These are phyloP conservation scores for Diplolepis rosae DNA, from an alignment of 2,888 invertebrate species.

Conservation along the genomic window DNA sequence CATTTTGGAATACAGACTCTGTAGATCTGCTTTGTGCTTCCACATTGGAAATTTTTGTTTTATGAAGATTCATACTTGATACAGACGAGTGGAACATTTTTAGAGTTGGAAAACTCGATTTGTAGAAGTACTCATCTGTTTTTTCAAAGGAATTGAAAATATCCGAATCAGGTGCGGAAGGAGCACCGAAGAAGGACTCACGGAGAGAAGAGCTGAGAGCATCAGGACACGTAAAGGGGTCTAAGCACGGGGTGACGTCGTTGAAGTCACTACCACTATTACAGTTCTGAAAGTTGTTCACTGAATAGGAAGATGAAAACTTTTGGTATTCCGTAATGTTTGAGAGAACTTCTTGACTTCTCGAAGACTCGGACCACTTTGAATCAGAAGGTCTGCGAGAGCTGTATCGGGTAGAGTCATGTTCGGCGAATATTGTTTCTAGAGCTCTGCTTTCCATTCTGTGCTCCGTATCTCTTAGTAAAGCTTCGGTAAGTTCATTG, in stretches of 20 bases:
- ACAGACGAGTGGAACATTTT: constrained; percentile 53
- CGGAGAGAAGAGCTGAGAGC: constrained; percentile 65
- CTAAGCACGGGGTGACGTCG: constrained; percentile 63
- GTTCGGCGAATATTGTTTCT: constrained; percentile 63
- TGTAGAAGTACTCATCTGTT: constrained; percentile 52
- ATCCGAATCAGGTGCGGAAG: constrained; percentile 67
- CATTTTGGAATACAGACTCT: constrained; percentile 60
- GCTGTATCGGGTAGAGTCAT: constrained; percentile 64
- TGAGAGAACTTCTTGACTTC: constrained; percentile 67
- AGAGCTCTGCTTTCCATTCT: constrained; percentile 54
- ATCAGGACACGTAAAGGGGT: constrained; percentile 68
- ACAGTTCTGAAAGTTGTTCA: constrained; percentile 66
- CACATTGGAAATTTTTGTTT: constrained; percentile 32
- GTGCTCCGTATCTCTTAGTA: constrained; percentile 41
- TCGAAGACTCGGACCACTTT: constrained; percentile 69
- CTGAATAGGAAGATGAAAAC: constrained; percentile 67
- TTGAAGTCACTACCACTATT: constrained; percentile 66
- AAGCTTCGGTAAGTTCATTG: constrained; percentile 37
- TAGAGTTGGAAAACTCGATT: constrained; percentile 35
- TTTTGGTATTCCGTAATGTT: constrained; percentile 58
- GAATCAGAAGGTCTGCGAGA: constrained; percentile 69
- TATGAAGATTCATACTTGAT: constrained; percentile 63
- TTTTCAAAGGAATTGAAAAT: constrained; percentile 68
- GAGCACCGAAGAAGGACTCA: constrained; percentile 67
- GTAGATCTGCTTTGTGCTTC: constrained; percentile 64